Percentiles rank a stretch among this genome's conserved stretches.
These are phyloP conservation scores for Drosophila conformis DNA, from an alignment of 2,888 invertebrate genomes.

Conservation along the genomic window DNA sequence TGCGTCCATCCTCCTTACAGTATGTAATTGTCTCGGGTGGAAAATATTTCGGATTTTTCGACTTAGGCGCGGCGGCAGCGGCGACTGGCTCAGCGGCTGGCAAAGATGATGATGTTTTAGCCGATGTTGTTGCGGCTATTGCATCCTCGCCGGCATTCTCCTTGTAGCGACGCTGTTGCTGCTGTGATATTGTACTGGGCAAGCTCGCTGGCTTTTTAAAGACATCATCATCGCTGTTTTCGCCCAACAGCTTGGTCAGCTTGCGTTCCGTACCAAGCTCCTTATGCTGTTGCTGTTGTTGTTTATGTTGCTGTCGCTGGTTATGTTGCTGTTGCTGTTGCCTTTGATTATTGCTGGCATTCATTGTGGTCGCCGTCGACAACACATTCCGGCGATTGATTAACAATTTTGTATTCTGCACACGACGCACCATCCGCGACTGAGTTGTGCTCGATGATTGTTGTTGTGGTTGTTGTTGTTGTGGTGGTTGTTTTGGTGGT, in stretches of 20 bases:
- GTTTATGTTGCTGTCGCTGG: conserved; percentile 4
- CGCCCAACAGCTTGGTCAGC: conserved; percentile 49
- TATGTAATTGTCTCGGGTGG: conserved; percentile 83
- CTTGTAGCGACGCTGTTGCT: conserved; percentile 55
- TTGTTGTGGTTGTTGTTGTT: not conserved
- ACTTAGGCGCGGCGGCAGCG: not conserved
- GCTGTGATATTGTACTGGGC: conserved; percentile 13
- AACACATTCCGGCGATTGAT: conserved; percentile 50
- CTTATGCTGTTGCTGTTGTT: conserved; percentile 8
- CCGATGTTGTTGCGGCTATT: not conserved
- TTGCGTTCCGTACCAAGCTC: conserved; percentile 43
- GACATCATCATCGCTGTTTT: conserved; percentile 50
- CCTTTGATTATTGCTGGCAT: conserved; percentile 42
- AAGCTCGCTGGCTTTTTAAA: conserved; percentile 66
- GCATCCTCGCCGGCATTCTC: conserved; percentile 46
- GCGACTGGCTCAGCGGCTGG: not conserved
- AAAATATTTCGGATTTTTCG: conserved; percentile 46
- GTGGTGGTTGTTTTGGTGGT: conserved; percentile 18
- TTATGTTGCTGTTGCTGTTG: conserved; percentile 25
- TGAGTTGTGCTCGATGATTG: conserved; percentile 7
- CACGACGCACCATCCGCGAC: conserved; percentile 27
- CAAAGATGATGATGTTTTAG: not conserved
- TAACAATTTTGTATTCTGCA: conserved; percentile 23
- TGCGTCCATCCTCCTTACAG: conserved; percentile 82
- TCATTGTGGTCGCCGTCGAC: conserved; percentile 33